phyloP scores from a whole-genome alignment of 2,113 vertebrate species.

The Marmota monax region DNA sequence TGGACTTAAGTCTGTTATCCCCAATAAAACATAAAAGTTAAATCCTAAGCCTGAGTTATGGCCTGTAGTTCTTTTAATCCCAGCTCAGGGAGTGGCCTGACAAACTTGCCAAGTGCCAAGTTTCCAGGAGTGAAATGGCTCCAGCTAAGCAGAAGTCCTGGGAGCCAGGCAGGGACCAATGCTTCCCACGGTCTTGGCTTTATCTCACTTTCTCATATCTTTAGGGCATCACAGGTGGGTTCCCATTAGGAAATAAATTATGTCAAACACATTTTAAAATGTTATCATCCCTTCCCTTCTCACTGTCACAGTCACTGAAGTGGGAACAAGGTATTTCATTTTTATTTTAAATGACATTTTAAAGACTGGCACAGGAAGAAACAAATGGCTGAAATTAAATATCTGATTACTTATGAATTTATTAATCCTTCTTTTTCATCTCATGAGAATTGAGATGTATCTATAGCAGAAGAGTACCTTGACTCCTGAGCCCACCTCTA shows the following conservation, averaged over 20 bases:
- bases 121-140: not conserved
- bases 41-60: not conserved
- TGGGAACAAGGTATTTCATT: not conserved
- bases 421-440: not conserved
- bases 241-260: not conserved
- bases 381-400: not conserved
- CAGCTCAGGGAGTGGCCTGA: not conserved
- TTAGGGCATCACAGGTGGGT: not conserved
- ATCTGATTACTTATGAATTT: not conserved
- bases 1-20: not conserved
- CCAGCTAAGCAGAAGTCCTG: not conserved
- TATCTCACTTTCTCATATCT: not conserved
- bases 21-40: constrained; percentile 25
- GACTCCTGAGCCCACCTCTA: not conserved
- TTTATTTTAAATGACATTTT: constrained; percentile 22
- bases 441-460: not conserved
- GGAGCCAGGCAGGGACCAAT: not conserved
- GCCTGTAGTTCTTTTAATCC: not conserved
- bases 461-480: not conserved
- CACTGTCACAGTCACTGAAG: not conserved
- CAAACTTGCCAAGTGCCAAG: not conserved
- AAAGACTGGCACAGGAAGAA: not conserved
- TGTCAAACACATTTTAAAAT: not conserved
- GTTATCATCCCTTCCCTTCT: not conserved
- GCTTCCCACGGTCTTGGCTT: not conserved